Percentiles rank a stretch among this genome's conserved stretches.
Evolutionary conservation across 92 coral and sea anemone species (phyloP).

Genomic region (Parazoanthus swiftii): DNA sequence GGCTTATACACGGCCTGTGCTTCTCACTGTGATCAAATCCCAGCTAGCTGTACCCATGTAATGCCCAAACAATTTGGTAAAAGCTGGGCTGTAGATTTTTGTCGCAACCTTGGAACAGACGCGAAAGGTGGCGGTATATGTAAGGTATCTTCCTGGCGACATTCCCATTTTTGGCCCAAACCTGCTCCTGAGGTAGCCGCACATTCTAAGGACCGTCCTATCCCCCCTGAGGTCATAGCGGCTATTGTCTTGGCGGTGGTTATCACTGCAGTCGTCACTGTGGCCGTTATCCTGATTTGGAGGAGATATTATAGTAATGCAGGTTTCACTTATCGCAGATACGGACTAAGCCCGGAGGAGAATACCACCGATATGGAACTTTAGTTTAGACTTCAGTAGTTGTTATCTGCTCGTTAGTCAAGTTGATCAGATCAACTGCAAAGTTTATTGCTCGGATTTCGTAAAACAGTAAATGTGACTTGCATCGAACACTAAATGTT

Average conservation of each 20-base stretch:
- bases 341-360: slow-evolving; percentile 17
- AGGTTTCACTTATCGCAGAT: slow-evolving; percentile 3
- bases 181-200: not conserved
- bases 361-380: slow-evolving; percentile 14
- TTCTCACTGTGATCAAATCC: slow-evolving; percentile 56
- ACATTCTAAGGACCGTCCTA: slow-evolving; percentile 2
- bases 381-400: not conserved
- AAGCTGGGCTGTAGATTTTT: not conserved
- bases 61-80: not conserved
- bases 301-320: not conserved
- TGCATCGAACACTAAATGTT: too few relatives aligned
- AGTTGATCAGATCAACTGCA: not conserved
- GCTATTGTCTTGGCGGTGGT: slow-evolving; percentile 17
- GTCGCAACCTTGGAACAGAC: slow-evolving; percentile 19
- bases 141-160: slow-evolving; percentile 23
- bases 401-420: not conserved
- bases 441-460: not conserved
- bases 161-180: slow-evolving; percentile 27
- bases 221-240: slow-evolving; percentile 30
- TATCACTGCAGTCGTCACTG: not conserved
- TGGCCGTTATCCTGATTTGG: slow-evolving; percentile 9
- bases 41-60: slow-evolving; percentile 34
- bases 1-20: slow-evolving; percentile 64
- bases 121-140: not conserved
- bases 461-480: too few relatives aligned